Evolutionary conservation across 2,888 invertebrate species (phyloP).

Genomic region (Apoda limacodes): DNA sequence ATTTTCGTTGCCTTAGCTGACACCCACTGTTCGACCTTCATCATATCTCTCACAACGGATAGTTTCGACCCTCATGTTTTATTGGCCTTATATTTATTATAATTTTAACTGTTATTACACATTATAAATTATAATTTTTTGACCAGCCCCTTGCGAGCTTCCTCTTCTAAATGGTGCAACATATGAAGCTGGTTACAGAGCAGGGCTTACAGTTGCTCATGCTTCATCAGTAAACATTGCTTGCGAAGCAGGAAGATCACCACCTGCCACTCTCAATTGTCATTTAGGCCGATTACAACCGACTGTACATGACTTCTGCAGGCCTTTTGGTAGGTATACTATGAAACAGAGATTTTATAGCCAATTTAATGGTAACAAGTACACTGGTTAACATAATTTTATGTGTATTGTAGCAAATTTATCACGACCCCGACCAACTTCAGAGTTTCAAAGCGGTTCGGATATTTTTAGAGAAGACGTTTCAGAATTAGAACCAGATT

Average conservation of each 20-base stretch:
- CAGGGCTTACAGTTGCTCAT: conserved; percentile 84
- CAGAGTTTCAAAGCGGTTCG: conserved; percentile 61
- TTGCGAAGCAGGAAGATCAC: conserved; percentile 71
- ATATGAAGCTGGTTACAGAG: conserved; percentile 82
- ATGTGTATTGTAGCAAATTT: conserved; percentile 48
- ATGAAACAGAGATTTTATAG: conserved; percentile 2
- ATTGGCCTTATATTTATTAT: too few relatives aligned
- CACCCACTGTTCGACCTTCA: too few relatives aligned
- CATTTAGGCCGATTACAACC: conserved; percentile 74
- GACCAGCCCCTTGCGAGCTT: conserved; percentile 77
- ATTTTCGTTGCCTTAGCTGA: too few relatives aligned
- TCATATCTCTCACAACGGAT: too few relatives aligned
- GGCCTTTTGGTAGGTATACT: conserved; percentile 44
- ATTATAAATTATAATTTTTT: too few relatives aligned
- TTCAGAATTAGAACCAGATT: conserved; percentile 66
- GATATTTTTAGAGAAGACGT: conserved; percentile 70
- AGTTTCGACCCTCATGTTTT: too few relatives aligned
- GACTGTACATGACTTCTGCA: conserved; percentile 62
- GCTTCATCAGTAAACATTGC: conserved; percentile 82
- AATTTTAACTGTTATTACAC: too few relatives aligned
- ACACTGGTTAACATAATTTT: too few relatives aligned
- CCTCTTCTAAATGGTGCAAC: conserved; percentile 75
- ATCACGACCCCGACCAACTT: conserved; percentile 51
- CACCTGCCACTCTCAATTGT: conserved; percentile 72
- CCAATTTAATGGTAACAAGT: background rate